A percentile compares a stretch with the other conserved stretches of the same genome.
Conservation (phyloP, 2,888 invertebrate genomes). For the Drosophila kuntzei region DNA sequence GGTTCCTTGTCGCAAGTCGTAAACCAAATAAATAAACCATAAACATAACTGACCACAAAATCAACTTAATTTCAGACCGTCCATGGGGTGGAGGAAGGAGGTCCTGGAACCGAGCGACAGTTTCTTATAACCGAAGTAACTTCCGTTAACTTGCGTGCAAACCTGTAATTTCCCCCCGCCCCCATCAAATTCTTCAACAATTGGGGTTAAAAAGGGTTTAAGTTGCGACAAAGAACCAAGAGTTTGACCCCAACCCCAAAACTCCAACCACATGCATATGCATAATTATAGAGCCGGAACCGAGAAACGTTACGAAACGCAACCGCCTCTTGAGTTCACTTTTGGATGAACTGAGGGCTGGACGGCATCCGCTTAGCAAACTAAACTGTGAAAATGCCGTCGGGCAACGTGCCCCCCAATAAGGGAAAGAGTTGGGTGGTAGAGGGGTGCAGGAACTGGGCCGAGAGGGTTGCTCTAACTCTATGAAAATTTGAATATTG, state of each 20-base stretch:
- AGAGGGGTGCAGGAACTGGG: neutral
- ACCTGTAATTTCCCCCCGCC: slow-evolving; percentile 61
- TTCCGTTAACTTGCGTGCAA: slow-evolving; percentile 77
- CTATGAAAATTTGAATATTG: slow-evolving; percentile 70
- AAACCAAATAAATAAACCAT: slow-evolving; percentile 75
- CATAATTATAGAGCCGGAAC: slow-evolving; percentile 74
- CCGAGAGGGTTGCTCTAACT: neutral
- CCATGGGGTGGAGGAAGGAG: too few species aligned
- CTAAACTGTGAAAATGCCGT: slow-evolving; percentile 77
- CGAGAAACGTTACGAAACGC: slow-evolving; percentile 41
- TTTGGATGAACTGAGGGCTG: slow-evolving; percentile 37
- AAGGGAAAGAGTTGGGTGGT: neutral
- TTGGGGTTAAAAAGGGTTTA: slow-evolving; percentile 79
- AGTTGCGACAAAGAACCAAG: slow-evolving; percentile 51
- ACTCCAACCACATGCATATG: slow-evolving; percentile 52
- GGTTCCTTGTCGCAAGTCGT: slow-evolving; percentile 21
- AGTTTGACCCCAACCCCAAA: neutral
- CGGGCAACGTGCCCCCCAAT: slow-evolving; percentile 13
- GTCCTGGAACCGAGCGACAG: slow-evolving; percentile 24
- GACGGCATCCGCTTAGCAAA: slow-evolving; percentile 63
- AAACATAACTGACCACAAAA: slow-evolving; percentile 74
- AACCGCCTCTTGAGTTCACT: slow-evolving; percentile 12
- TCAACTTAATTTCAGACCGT: slow-evolving; percentile 48
- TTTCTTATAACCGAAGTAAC: slow-evolving; percentile 59
- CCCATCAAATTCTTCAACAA: slow-evolving; percentile 17